Conservation (phyloP, 2,113 vertebrate species). For the Prochilodus magdalenae region DNA sequence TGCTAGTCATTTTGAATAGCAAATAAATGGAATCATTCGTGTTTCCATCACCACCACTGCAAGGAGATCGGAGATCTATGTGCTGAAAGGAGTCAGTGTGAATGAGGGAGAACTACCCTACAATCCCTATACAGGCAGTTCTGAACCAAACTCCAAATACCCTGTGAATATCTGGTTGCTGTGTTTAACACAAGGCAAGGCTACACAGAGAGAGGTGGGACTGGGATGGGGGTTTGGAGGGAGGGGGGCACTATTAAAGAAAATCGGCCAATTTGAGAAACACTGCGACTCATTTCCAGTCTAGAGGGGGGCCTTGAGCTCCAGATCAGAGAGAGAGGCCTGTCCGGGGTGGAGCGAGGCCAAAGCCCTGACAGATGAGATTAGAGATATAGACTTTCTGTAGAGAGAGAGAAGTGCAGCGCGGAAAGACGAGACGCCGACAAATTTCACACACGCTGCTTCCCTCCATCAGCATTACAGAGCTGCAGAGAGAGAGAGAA, state of each 20-base stretch:
- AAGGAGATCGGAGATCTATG: too few species aligned
- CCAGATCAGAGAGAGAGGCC: slow-evolving; percentile 46
- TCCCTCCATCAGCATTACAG: neutral
- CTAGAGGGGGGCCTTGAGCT: slow-evolving; percentile 46
- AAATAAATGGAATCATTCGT: too few species aligned
- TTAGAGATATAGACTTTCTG: slow-evolving; percentile 11
- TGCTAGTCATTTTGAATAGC: too few species aligned
- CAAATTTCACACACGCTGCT: neutral
- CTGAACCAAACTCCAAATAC: too few species aligned
- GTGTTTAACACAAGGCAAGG: too few species aligned
- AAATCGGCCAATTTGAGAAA: slow-evolving; percentile 74
- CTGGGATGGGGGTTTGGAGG: too few species aligned
- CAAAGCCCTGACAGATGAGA: neutral
- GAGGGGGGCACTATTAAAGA: slow-evolving; percentile 68
- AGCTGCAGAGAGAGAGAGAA: neutral
- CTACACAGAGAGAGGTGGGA: slow-evolving; percentile 61
- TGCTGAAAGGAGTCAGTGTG: neutral
- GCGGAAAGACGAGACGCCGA: neutral
- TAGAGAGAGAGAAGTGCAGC: neutral
- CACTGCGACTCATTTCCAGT: slow-evolving; percentile 64
- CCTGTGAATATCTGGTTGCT: too few species aligned
- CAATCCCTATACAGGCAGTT: too few species aligned
- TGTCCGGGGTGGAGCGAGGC: neutral
- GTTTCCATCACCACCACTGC: too few species aligned
- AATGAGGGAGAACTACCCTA: neutral